Evolutionary conservation across 2,888 invertebrate genomes (phyloP), one percentile per base, ranked within the genome.

Genomic region (Amblyteles armatorius): DNA sequence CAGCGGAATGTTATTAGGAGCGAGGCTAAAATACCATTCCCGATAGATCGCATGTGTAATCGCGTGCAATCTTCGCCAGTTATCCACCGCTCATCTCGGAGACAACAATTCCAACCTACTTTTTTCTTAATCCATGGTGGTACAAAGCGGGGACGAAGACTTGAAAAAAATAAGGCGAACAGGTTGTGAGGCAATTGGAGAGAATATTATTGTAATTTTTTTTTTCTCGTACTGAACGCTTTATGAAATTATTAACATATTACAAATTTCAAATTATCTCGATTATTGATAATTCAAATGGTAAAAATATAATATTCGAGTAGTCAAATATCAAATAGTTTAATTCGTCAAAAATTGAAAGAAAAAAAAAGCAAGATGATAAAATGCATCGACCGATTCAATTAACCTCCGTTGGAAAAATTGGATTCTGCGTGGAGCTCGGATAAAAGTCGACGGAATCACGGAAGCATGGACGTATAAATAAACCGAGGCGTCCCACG

Each of bases 401-500:
- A 11, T 11, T 57, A 4, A 26, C 3, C 9, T 26, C 9, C 26
- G 22, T 57, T 11, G 22, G 3, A 0, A 57, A 22, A 11, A 57
- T 57, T 13, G 57, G 3, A 40, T 40, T 22, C 22, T 13, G 11
- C 26, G 57, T 26, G 22, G 1, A 40, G 68, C 40, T 63, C 26
- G 44, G 48, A 48, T 68, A 73, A 68, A 74, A 73, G 22, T n/a
- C n/a, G 13, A 33, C 68, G 48, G 44, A 60, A 73, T 74, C 65
- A 29, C 82, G 79, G 82, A 82, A 83, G 74, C 57, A 67, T 57
- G 78, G 63, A 50, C 60, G 57, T 69, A 78, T 79, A 78, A 81
- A 79, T 84, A 79, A 78, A 67, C 52, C 57, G 57, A 85, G 67
- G 26, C 76, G 79, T 71, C 73, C 85, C 79, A 80, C 69, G 73